Conservation (phyloP, 2,113 vertebrate species). For the Callocephalon fimbriatum region DNA sequence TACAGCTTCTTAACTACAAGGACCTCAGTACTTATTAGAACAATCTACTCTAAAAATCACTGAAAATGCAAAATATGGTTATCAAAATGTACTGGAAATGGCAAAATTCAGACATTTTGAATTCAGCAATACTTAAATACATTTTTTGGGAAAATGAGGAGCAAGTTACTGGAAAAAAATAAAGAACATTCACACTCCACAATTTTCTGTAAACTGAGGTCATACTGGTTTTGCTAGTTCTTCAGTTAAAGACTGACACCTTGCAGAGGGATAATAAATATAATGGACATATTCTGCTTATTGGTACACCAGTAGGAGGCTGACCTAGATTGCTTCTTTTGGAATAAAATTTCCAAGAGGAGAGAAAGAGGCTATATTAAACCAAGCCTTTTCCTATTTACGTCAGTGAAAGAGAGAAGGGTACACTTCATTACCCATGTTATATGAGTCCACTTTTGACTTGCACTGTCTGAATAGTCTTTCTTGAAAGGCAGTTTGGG, state of each 20-base stretch:
- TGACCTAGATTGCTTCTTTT: constrained; percentile 36
- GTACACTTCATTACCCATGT: constrained; percentile 16
- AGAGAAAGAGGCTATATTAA: background rate
- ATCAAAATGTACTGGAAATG: background rate
- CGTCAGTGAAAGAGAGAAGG: background rate
- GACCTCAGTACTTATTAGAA: background rate
- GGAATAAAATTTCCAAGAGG: constrained; percentile 20
- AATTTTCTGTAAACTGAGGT: constrained; percentile 18
- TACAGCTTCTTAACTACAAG: background rate
- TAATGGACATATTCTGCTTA: constrained; percentile 35
- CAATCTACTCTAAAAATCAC: background rate
- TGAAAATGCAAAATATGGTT: background rate
- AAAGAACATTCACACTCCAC: background rate
- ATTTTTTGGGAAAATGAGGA: background rate
- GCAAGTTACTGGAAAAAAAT: background rate
- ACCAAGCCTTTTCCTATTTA: constrained; percentile 12
- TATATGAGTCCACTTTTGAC: constrained; percentile 19
- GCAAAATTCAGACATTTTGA: background rate
- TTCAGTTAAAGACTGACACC: constrained; percentile 25
- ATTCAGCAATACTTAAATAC: background rate
- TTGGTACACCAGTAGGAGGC: constrained; percentile 22
- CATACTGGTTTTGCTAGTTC: background rate
- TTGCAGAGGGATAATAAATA: constrained; percentile 36
- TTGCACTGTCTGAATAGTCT: background rate
- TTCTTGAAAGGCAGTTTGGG: constrained; percentile 31